Conservation (phyloP, 2,888 invertebrate genomes). For the Magallana nippona region DNA sequence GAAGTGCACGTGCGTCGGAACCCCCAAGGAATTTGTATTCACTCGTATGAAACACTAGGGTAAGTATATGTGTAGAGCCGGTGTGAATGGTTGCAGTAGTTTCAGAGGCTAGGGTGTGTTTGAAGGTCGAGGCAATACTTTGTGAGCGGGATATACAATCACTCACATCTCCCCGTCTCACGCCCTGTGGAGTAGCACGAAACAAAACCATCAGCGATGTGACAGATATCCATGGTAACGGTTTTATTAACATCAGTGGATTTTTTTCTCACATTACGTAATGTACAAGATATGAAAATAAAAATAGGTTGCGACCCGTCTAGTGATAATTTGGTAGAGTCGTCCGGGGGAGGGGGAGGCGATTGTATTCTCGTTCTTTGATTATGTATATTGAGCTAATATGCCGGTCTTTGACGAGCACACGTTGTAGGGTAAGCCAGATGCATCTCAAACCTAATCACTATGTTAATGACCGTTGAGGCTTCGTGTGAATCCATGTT, state of each 20-base stretch:
- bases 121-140: neutral
- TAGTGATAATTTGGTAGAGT: no score
- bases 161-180: no score
- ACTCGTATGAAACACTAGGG: neutral
- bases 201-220: neutral
- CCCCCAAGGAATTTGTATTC: neutral
- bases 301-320: neutral
- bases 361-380: no score
- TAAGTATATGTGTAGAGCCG: neutral
- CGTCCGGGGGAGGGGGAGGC: no score
- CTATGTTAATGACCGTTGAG: no score
- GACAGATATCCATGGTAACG: constrained; percentile 14
- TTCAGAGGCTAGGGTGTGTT: neutral
- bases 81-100: neutral
- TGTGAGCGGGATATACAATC: no score
- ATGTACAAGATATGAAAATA: neutral
- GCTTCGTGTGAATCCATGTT: no score
- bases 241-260: neutral
- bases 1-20: neutral
- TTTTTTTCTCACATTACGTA: neutral
- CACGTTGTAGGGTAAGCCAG: no score
- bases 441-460: no score
- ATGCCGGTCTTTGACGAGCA: no score
- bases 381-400: no score
- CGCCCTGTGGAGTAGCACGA: no score